These are phyloP conservation scores for Crotalus helleri DNA, from an alignment of 2,113 vertebrate genomes.

Conservation along the genomic window DNA sequence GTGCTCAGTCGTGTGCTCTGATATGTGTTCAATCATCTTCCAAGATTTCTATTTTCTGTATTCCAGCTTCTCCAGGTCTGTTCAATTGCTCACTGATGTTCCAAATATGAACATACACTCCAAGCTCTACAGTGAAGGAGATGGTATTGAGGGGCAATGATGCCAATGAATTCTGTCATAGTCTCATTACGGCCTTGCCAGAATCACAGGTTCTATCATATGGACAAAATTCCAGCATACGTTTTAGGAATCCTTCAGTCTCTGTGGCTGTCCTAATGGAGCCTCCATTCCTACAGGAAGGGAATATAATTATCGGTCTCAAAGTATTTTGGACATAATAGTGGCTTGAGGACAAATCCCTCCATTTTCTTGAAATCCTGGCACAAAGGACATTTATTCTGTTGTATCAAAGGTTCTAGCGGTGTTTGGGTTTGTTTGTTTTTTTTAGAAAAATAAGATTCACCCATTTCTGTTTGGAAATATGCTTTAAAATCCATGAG, in stretches of 20 bases:
- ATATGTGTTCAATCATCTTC: neutral
- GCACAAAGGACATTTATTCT: neutral
- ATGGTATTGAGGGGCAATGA: neutral
- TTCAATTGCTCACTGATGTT: neutral
- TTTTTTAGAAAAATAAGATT: neutral
- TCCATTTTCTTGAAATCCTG: neutral
- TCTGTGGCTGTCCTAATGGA: neutral
- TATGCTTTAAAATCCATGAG: neutral
- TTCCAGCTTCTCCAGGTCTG: neutral
- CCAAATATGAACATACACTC: neutral
- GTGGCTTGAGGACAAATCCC: neutral
- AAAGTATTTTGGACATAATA: neutral
- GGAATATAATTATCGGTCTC: neutral
- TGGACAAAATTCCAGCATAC: neutral
- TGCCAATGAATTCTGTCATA: neutral
- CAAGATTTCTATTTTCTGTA: neutral
- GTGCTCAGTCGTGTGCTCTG: neutral
- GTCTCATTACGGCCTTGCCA: neutral
- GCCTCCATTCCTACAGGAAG: neutral
- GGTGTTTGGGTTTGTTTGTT: too few relatives aligned
- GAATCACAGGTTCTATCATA: neutral
- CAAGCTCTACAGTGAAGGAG: neutral
- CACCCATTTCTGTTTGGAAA: neutral
- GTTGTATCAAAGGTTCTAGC: neutral
- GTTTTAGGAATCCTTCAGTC: neutral